phyloP scores from a whole-genome alignment of 2,888 invertebrate genomes.

The Latrodectus elegans region DNA sequence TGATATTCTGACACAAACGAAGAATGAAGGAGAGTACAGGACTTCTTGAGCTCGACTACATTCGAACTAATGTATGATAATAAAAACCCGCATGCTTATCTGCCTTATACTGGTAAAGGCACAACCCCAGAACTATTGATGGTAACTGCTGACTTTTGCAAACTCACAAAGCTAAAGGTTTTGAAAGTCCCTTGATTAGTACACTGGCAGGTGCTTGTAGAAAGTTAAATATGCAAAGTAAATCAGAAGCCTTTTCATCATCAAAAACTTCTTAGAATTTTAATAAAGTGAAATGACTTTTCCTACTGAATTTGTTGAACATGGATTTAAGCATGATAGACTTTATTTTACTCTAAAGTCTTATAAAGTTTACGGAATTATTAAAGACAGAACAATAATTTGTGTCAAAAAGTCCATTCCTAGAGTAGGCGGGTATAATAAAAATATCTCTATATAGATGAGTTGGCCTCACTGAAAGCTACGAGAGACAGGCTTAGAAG shows the following conservation, averaged over 20 bases:
- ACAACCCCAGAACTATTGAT: not conserved
- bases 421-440: slow-evolving; percentile 12
- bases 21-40: not conserved
- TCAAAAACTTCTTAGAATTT: slow-evolving; percentile 1
- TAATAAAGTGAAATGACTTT: not conserved
- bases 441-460: not conserved
- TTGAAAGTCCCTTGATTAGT: not conserved
- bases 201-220: not conserved
- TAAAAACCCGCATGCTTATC: slow-evolving; percentile 11
- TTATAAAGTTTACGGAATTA: slow-evolving; percentile 5
- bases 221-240: not conserved
- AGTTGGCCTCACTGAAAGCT: not conserved
- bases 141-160: slow-evolving; percentile 4
- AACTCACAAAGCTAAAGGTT: not conserved
- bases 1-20: slow-evolving; percentile 15
- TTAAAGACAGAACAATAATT: slow-evolving; percentile 7
- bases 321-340: not conserved
- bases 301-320: slow-evolving; percentile 7
- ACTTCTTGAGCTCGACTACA: not conserved
- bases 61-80: not conserved
- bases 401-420: slow-evolving; percentile 14
- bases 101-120: not conserved
- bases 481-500: slow-evolving; percentile 13
- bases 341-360: not conserved
- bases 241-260: not conserved